phyloP scores from a whole-genome alignment of 2,113 vertebrate species.

The Manacus vitellinus region DNA sequence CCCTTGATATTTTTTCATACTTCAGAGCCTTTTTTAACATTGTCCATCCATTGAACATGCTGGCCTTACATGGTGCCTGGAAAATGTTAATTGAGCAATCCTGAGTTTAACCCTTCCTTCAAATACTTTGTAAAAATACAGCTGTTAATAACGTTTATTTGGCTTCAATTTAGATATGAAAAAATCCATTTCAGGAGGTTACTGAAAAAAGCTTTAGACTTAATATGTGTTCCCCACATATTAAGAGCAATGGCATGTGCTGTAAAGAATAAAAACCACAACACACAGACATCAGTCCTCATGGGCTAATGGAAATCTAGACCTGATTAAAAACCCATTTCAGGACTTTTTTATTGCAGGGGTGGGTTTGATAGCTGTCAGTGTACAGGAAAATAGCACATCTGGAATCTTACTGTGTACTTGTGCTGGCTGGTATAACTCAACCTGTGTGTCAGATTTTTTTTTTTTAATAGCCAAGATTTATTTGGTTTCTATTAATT shows the following conservation, averaged over 20 bases:
- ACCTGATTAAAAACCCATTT: constrained; percentile 75
- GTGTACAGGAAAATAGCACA: constrained; percentile 77
- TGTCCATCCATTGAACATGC: background rate
- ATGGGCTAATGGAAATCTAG: constrained; percentile 64
- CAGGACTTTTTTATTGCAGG: constrained; percentile 73
- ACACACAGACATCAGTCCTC: constrained; percentile 64
- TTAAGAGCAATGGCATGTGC: constrained; percentile 58
- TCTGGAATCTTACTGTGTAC: constrained; percentile 76
- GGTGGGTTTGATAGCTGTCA: constrained; percentile 76
- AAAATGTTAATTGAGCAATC: constrained; percentile 42
- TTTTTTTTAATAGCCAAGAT: constrained; percentile 67
- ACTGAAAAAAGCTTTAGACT: constrained; percentile 47
- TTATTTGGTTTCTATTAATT: constrained; percentile 78
- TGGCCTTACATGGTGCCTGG: background rate
- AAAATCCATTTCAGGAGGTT: constrained; percentile 51
- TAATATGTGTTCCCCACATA: constrained; percentile 60
- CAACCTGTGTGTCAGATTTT: constrained; percentile 68
- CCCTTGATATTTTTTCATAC: background rate
- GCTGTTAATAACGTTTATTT: constrained; percentile 66
- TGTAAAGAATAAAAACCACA: constrained; percentile 68
- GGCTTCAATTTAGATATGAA: constrained; percentile 62
- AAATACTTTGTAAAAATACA: constrained; percentile 39
- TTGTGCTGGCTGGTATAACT: constrained; percentile 73
- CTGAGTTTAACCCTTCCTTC: constrained; percentile 5
- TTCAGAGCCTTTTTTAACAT: background rate